phyloP scores from a whole-genome alignment of 2,113 vertebrate species.

The Pipa parva region DNA sequence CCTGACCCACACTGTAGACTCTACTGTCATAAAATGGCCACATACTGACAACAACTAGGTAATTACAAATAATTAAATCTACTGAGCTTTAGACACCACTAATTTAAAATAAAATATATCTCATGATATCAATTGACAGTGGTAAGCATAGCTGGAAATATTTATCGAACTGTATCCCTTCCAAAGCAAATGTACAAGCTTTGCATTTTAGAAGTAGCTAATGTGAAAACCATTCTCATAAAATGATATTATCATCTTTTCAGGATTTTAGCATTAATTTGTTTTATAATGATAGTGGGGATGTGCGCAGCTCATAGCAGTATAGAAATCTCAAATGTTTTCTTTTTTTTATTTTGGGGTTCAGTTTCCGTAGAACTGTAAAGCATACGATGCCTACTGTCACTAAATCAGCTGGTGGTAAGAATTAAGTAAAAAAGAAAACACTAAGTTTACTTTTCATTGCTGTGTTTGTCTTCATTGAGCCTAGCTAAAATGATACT shows the following conservation, averaged over 20 bases:
- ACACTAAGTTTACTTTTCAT: too few relatives aligned
- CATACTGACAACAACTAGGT: slow-evolving; percentile 78
- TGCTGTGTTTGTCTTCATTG: too few relatives aligned
- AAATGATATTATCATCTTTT: slow-evolving; percentile 38
- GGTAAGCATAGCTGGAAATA: slow-evolving; percentile 59
- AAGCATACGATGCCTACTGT: too few relatives aligned
- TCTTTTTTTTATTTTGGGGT: too few relatives aligned
- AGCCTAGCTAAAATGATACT: too few relatives aligned
- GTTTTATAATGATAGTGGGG: neutral
- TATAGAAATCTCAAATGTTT: neutral
- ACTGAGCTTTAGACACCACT: slow-evolving; percentile 81
- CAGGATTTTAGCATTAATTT: slow-evolving; percentile 25
- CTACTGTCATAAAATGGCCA: slow-evolving; percentile 77
- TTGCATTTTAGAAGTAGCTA: slow-evolving; percentile 52
- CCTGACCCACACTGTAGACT: slow-evolving; percentile 78
- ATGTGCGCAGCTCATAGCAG: slow-evolving; percentile 8
- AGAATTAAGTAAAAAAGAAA: too few relatives aligned
- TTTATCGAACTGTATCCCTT: slow-evolving; percentile 63
- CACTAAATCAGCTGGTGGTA: too few relatives aligned
- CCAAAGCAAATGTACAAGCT: slow-evolving; percentile 64
- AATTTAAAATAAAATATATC: slow-evolving; percentile 92
- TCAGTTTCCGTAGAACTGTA: too few relatives aligned
- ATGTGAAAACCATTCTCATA: slow-evolving; percentile 55
- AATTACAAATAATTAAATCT: slow-evolving; percentile 97
- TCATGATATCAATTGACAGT: slow-evolving; percentile 71